Base-by-base conservation (phyloP, 2,888 invertebrate genomes). In the Smittia sp. region DNA sequence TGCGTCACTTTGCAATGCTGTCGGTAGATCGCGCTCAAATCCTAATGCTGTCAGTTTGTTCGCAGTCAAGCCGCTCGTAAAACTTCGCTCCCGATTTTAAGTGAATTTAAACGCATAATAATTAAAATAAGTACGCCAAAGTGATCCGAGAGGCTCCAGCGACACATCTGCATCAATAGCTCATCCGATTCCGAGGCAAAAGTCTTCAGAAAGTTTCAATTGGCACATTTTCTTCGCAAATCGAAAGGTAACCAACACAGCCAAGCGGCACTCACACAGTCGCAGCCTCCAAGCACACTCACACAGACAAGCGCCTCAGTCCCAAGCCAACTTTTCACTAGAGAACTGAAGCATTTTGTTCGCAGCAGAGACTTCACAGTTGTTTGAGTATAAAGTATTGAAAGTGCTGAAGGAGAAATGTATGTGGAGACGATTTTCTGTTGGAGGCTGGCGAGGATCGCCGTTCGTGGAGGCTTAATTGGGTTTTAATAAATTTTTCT, bases 401-500 rank as follows among this genome's bases (percentile, higher is more conserved):
- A 46, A 46, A 46, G 46, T 46, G n/a, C 46, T 46, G 46, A 46
- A 46, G 46, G 46, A 11, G n/a, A 11, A 46, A n/a, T 46, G 46
- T 46, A 46, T 46, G 46, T 46, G 46, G n/a, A 46, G 46, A 46
- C 11, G 46, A 46, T 46, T 46, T 46, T 46, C n/a, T 1, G 11
- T 46, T 32, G 32, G 32, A 32, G n/a, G 32, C 32, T 32, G 9
- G 32, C 32, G 32, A 32, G 32, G 15, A 46, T 46, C 11, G 15
- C n/a, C 6, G 6, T 15, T 13, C 6, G 4, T 46, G 11, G 15
- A 46, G n/a, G 46, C n/a, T 46, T 46, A 46, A 68, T 46, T 24
- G 13, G 11, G 27, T 13, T 68, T 68, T 46, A 32, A 22, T 24
- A 66, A 3, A 46, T 46, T 46, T 46, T 68, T 68, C 46, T 66